Conservation (phyloP, 2,113 vertebrate species). For the Chamaetylas fuelleborni region DNA sequence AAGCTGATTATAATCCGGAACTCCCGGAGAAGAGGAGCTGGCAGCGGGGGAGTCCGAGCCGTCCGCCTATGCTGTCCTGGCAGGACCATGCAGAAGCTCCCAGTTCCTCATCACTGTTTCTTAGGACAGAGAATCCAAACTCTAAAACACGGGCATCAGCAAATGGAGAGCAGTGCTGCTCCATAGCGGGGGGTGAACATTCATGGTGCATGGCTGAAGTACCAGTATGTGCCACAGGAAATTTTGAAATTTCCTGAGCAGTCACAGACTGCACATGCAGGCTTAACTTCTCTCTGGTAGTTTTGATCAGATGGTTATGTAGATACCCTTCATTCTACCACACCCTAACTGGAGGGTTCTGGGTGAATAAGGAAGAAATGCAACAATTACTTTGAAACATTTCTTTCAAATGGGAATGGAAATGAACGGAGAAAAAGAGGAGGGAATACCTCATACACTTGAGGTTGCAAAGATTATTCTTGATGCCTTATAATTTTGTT, state of each 20-base stretch:
- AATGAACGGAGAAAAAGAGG: not conserved
- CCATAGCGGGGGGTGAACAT: not conserved
- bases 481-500: not conserved
- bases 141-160: not conserved
- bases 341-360: not conserved
- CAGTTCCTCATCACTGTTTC: not conserved
- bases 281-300: not conserved
- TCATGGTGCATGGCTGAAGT: not conserved
- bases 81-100: not conserved
- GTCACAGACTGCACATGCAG: not conserved
- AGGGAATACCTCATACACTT: not conserved
- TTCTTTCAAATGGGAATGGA: not conserved
- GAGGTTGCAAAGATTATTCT: not conserved
- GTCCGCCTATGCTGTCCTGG: rapidly evolving
- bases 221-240: not conserved
- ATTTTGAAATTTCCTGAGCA: not conserved
- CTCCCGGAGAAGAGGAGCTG: not conserved
- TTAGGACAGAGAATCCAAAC: rapidly evolving
- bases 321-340: not conserved
- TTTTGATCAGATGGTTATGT: not conserved
- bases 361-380: not conserved
- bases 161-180: not conserved
- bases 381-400: not conserved
- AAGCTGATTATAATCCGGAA: not conserved
- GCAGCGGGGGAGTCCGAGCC: no score